Percentiles rank a stretch among this genome's conserved stretches.
These are phyloP conservation scores for Mesembrinibis cayennensis DNA, from an alignment of 2,113 vertebrate genomes.

Conservation along the genomic window DNA sequence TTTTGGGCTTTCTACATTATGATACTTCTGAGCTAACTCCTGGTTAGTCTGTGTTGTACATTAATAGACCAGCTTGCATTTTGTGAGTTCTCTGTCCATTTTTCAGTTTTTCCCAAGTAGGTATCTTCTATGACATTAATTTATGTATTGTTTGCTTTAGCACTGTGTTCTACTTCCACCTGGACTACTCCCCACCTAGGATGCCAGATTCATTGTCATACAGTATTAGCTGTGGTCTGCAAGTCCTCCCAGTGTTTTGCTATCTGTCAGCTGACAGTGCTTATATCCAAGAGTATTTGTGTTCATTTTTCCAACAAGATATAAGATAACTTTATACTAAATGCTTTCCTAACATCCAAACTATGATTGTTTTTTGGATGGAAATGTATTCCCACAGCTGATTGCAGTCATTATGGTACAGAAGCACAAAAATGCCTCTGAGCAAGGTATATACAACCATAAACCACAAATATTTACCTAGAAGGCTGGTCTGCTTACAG, in stretches of 20 bases:
- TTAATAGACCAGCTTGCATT: neutral
- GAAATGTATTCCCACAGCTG: neutral
- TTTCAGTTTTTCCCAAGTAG: neutral
- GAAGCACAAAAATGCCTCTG: neutral
- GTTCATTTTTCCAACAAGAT: neutral
- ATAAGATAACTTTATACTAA: neutral
- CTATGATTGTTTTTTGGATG: neutral
- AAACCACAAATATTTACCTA: slow-evolving; percentile 42
- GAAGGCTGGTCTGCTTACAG: slow-evolving; percentile 28
- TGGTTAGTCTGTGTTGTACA: neutral
- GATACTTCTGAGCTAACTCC: neutral
- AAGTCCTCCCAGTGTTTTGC: neutral
- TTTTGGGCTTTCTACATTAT: neutral
- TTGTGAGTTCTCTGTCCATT: neutral
- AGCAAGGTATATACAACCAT: neutral
- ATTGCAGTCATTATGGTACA: neutral
- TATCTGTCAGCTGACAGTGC: neutral
- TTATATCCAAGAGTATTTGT: neutral
- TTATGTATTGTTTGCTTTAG: neutral
- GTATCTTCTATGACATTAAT: neutral
- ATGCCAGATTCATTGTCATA: neutral
- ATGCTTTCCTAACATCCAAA: neutral
- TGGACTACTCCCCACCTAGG: neutral
- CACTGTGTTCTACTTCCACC: neutral
- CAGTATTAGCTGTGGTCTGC: neutral